A percentile compares a stretch with the other conserved stretches of the same genome.
phyloP scores from a whole-genome alignment of 2,797 vertebrate genomes.

The Cuniculus paca region DNA sequence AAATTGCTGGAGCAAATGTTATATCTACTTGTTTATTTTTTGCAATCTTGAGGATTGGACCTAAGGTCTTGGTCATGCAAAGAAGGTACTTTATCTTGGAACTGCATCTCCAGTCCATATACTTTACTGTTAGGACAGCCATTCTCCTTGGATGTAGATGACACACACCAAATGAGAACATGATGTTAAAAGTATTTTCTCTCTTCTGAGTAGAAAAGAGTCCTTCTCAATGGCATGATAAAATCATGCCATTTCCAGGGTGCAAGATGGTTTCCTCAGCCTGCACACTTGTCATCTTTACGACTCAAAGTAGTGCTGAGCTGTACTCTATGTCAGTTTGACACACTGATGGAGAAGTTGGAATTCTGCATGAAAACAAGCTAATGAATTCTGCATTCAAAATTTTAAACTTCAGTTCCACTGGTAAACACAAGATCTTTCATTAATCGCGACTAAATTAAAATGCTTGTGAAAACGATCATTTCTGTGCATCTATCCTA shows the following conservation, averaged over 20 bases:
- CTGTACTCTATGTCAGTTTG: conserved; percentile 54
- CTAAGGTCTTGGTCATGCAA: not conserved
- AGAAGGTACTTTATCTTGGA: not conserved
- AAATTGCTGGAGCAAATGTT: not conserved
- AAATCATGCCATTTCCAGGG: not conserved
- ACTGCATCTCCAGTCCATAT: not conserved
- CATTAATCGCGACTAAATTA: conserved; percentile 62
- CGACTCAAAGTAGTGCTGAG: not conserved
- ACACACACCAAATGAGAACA: not conserved
- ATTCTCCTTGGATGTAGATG: not conserved
- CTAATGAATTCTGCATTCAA: conserved; percentile 70
- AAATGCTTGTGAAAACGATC: conserved; percentile 52
- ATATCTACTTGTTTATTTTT: not conserved
- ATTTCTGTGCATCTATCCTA: not conserved
- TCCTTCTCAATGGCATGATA: not conserved
- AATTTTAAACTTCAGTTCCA: conserved; percentile 52
- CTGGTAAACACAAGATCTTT: conserved; percentile 56
- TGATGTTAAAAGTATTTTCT: not conserved
- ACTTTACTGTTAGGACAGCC: not conserved
- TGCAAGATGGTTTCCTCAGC: not conserved
- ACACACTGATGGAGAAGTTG: conserved; percentile 40
- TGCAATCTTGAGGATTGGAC: not conserved
- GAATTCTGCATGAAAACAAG: conserved; percentile 58
- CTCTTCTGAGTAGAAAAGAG: not conserved
- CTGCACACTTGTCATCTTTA: not conserved